phyloP scores from a whole-genome alignment of 1,140 invertebrate genomes.

The Drosophila asahinai region DNA sequence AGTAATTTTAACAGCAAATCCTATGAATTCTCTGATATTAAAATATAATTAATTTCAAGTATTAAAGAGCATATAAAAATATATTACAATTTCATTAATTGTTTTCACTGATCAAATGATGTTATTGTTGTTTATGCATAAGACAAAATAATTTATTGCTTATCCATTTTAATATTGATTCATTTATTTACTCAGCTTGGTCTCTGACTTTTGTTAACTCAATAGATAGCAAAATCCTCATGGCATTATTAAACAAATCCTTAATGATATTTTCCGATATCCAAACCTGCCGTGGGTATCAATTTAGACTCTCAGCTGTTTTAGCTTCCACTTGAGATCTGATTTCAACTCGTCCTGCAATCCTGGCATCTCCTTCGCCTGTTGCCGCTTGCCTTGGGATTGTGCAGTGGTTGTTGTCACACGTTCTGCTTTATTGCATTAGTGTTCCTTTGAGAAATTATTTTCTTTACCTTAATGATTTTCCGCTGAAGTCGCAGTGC shows the following conservation, averaged over 20 bases:
- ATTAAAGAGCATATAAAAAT: too few species aligned
- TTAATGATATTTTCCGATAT: background rate
- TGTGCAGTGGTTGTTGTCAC: constrained; percentile 13
- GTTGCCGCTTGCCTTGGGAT: constrained; percentile 8
- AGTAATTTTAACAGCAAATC: too few species aligned
- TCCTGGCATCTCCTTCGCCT: background rate
- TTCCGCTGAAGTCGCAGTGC: constrained; percentile 21
- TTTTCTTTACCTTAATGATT: constrained; percentile 59
- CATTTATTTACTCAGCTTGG: background rate
- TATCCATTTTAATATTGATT: background rate
- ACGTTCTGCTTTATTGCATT: constrained; percentile 47
- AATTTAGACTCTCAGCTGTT: constrained; percentile 22
- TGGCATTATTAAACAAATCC: constrained; percentile 2
- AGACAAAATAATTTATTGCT: background rate
- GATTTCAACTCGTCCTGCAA: constrained; percentile 23
- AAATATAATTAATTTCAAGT: too few species aligned
- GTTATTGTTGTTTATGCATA: background rate
- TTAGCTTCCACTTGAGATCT: constrained; percentile 21
- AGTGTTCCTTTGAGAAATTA: constrained; percentile 40
- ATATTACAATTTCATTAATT: background rate
- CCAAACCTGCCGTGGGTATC: background rate
- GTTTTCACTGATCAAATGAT: background rate
- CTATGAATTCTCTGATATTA: too few species aligned
- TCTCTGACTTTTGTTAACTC: background rate
- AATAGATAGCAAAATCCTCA: background rate